A percentile compares a stretch with the other conserved stretches of the same genome.
phyloP scores from a whole-genome alignment of 2,113 vertebrate species.

The Bubalus kerabau region DNA sequence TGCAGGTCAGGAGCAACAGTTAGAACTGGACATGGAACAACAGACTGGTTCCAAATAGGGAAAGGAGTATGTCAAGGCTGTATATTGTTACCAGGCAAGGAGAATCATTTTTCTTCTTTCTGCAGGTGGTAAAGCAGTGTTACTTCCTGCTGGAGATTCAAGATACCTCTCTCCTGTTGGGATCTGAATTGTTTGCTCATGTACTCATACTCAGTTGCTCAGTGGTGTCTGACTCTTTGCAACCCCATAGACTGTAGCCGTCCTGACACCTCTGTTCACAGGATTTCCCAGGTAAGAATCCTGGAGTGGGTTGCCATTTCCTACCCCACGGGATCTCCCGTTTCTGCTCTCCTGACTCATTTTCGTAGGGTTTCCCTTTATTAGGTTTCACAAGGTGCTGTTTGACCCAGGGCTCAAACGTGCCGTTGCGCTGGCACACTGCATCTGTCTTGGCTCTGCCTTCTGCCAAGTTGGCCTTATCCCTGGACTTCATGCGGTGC shows the following conservation, averaged over 20 bases:
- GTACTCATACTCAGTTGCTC: not conserved
- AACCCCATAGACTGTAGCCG: not conserved
- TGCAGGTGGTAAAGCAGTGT: not conserved
- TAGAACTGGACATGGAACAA: not conserved
- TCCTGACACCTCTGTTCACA: not conserved
- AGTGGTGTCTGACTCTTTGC: not conserved
- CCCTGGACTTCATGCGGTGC: not conserved
- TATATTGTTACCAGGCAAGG: not conserved
- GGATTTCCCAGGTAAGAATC: not conserved
- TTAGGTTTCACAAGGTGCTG: not conserved
- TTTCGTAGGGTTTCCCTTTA: not conserved
- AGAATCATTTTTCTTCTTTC: not conserved
- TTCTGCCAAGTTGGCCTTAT: not conserved
- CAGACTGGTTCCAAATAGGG: not conserved
- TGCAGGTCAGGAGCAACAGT: not conserved
- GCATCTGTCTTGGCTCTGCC: not conserved
- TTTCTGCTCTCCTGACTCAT: not conserved
- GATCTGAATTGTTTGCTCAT: not conserved
- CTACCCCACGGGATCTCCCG: not conserved
- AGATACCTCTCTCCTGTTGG: too few relatives aligned
- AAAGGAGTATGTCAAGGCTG: not conserved
- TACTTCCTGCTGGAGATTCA: not conserved
- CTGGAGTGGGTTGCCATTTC: not conserved
- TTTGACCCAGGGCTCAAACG: not conserved
- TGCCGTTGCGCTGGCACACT: not conserved